phyloP scores from a whole-genome alignment of 1,140 invertebrate genomes.

The Drosophila auraria region DNA sequence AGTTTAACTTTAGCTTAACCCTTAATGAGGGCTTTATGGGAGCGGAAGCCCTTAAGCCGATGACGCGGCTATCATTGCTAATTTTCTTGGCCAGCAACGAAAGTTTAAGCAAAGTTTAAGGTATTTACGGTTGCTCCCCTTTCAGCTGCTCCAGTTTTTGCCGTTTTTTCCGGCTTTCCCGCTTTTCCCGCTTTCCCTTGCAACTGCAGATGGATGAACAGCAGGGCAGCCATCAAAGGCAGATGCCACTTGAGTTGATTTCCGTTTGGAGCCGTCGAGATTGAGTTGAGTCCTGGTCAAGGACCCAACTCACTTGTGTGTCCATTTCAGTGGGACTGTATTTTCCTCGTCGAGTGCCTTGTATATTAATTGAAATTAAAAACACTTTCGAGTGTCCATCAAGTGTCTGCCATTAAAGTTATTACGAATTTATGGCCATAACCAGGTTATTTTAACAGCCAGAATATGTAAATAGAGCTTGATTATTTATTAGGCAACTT shows the following conservation, averaged over 20 bases:
- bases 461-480: slow-evolving; percentile 1
- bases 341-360: slow-evolving; percentile 33
- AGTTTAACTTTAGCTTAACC: slow-evolving; percentile 40
- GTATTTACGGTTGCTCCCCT: slow-evolving; percentile 20
- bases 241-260: slow-evolving; percentile 48
- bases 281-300: slow-evolving; percentile 34
- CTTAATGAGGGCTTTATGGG: slow-evolving; percentile 50
- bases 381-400: slow-evolving; percentile 47
- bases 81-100: slow-evolving; percentile 36
- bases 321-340: slow-evolving; percentile 27
- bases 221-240: slow-evolving; percentile 30
- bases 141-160: slow-evolving; percentile 4
- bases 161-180: not conserved
- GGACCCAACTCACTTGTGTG: slow-evolving; percentile 36
- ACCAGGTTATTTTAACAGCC: not conserved
- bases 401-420: slow-evolving; percentile 42
- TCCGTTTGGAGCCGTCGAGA: slow-evolving; percentile 27
- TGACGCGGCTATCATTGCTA: slow-evolving; percentile 45
- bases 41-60: slow-evolving; percentile 23
- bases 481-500: slow-evolving; percentile 26
- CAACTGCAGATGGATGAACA: slow-evolving; percentile 19
- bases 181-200: slow-evolving; percentile 3
- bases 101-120: slow-evolving; percentile 50
- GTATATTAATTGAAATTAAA: slow-evolving; percentile 59
- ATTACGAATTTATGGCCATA: slow-evolving; percentile 23